phyloP scores from a whole-genome alignment of 1,140 invertebrate species.

The Dinothrombium tinctorium region DNA sequence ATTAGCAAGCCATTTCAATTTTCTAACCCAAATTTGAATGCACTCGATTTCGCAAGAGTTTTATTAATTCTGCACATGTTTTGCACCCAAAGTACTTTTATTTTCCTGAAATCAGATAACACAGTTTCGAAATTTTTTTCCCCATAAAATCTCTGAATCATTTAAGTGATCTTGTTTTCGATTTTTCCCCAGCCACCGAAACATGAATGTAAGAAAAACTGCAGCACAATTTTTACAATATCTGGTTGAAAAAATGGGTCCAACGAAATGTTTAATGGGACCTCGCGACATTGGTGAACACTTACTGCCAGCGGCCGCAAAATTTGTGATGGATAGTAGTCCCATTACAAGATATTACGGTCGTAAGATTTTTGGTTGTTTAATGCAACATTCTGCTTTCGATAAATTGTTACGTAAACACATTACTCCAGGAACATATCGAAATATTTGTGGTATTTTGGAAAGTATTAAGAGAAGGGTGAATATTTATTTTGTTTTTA shows the following conservation, averaged over 20 bases:
- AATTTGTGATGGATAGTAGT: slow-evolving; percentile 58
- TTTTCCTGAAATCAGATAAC: no score
- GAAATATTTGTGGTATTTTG: slow-evolving; percentile 39
- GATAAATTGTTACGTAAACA: slow-evolving; percentile 34
- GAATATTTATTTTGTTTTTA: neutral
- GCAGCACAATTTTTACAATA: slow-evolving; percentile 48
- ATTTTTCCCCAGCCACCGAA: slow-evolving; percentile 40
- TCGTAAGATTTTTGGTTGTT: slow-evolving; percentile 33
- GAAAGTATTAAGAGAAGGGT: slow-evolving; percentile 25
- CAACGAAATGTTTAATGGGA: slow-evolving; percentile 39
- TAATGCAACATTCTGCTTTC: slow-evolving; percentile 35
- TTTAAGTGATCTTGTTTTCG: no score
- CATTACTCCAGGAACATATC: slow-evolving; percentile 34
- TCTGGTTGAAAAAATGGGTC: slow-evolving; percentile 38
- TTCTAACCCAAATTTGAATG: no score
- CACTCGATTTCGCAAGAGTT: neutral
- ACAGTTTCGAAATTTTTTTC: no score
- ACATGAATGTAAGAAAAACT: slow-evolving; percentile 51
- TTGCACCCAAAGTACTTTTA: neutral
- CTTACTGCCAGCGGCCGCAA: slow-evolving; percentile 48
- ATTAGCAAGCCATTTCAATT: no score
- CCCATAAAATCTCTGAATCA: neutral
- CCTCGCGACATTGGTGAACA: slow-evolving; percentile 51
- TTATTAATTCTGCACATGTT: no score
- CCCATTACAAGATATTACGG: slow-evolving; percentile 55